Base-by-base conservation (phyloP, 2,888 invertebrate species). In the Eugnorisma glareosa region DNA sequence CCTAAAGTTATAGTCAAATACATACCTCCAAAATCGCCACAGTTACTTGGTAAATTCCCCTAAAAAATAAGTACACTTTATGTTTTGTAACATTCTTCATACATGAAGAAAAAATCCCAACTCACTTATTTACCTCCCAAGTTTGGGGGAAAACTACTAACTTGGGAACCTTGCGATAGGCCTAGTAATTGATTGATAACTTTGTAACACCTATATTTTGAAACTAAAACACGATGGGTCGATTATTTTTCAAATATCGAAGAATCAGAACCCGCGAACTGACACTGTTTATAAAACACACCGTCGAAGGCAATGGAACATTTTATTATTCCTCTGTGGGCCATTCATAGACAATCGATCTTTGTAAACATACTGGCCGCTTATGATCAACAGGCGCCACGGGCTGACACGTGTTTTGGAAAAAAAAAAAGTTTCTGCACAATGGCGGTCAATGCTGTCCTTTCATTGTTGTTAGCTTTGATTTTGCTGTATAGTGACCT, bases 281-380 rank as follows among this genome's bases (percentile, higher is more conserved):
- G 81, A 82, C 78, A 85, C 78, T 91, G 89, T 91, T 92, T 91
- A 90, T 85, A 90, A 92, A 92, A 92, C 87, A 88, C 86, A 77
- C 35, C 64, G 71, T 61, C 66, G 67, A 78, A 77, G 80, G 79
- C 83, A 81, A 82, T 82, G 90, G 87, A 88, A 89, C 84, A 66
- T 84, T 83, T 77, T 85, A 87, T 86, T 82, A 85, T 85, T 73
- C 75, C 84, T 77, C 61, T 72, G 67, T 67, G 73, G 69, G 63
- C 24, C 82, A 82, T 83, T 88, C 87, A 89, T 89, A 91, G 89
- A 89, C 91, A 90, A 88, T 88, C 79, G 82, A 66, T 83, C 80
- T 88, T 91, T 90, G 82, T 90, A 91, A 90, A 91, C 92, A 90
- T 81, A 75, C 74, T 76, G 71, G 57, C 73, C 59, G 73, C 73